Conservation (phyloP, 2,113 vertebrate species). For the Oryzias melastigma region DNA sequence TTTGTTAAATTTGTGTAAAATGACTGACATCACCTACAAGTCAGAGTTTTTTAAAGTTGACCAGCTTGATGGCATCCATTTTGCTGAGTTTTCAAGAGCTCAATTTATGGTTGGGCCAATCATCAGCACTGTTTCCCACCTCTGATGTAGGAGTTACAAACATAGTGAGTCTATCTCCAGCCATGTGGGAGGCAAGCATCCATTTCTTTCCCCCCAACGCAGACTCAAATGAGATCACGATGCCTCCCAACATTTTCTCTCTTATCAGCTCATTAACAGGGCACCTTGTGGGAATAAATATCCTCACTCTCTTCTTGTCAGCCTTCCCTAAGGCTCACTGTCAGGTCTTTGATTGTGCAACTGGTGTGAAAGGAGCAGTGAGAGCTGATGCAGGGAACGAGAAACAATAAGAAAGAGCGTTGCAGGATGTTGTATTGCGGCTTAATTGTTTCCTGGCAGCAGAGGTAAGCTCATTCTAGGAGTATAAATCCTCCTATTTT, state of each 20-base stretch:
- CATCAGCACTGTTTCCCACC: not conserved
- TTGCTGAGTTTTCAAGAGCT: too few species aligned
- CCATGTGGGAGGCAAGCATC: constrained; percentile 17
- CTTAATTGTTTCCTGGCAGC: constrained; percentile 76
- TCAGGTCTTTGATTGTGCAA: constrained; percentile 35
- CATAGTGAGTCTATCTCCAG: constrained; percentile 11
- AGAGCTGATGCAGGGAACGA: constrained; percentile 3
- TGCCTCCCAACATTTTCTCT: constrained; percentile 25
- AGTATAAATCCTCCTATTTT: constrained; percentile 74
- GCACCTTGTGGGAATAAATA: constrained; percentile 42
- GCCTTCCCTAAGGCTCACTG: constrained; percentile 32
- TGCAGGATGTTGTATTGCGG: constrained; percentile 46
- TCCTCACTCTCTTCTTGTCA: constrained; percentile 17
- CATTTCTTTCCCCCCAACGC: constrained; percentile 6
- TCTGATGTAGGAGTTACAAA: constrained; percentile 5
- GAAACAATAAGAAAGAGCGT: constrained; percentile 13
- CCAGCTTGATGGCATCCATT: too few species aligned
- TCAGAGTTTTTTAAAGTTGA: too few species aligned
- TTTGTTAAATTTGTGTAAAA: too few species aligned
- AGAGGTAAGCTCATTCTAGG: constrained; percentile 58
- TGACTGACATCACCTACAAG: too few species aligned
- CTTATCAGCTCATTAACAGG: constrained; percentile 45
- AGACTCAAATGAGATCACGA: constrained; percentile 44
- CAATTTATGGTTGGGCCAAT: not conserved
- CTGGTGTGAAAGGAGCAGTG: constrained; percentile 21